Conservation (phyloP, 2,113 vertebrate species). For the Oxyruncus cristatus region DNA sequence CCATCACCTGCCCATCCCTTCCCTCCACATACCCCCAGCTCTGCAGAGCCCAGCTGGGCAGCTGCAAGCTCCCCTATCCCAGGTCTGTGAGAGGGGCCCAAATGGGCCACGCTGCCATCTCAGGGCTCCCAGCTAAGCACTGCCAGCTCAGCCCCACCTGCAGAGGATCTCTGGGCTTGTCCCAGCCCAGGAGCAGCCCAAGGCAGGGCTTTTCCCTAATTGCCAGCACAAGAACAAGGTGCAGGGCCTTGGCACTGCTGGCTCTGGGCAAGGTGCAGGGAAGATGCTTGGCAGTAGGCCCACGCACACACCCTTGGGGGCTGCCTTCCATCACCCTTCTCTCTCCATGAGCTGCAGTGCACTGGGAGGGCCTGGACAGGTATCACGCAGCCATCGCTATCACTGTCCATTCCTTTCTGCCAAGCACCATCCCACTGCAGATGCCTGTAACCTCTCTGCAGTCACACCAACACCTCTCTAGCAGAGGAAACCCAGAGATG, state of each 20-base stretch:
- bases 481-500: accelerated
- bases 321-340: accelerated
- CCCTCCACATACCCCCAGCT: neutral
- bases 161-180: neutral
- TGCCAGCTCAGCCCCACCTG: neutral
- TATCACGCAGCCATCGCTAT: neutral
- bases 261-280: neutral
- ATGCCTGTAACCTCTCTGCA: neutral
- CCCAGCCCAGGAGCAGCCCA: neutral
- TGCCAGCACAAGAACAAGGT: neutral
- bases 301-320: neutral
- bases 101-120: accelerated
- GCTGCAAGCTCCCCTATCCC: neutral
- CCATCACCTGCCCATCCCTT: neutral
- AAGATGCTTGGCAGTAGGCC: neutral
- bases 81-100: neutral
- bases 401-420: neutral
- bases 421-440: neutral
- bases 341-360: neutral
- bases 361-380: neutral
- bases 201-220: neutral
- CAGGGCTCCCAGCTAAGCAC: neutral
- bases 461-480: neutral
- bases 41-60: neutral
- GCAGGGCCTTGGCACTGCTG: neutral